Conservation (phyloP, 2,888 invertebrate species). For the Chymomyza fuscimana region DNA sequence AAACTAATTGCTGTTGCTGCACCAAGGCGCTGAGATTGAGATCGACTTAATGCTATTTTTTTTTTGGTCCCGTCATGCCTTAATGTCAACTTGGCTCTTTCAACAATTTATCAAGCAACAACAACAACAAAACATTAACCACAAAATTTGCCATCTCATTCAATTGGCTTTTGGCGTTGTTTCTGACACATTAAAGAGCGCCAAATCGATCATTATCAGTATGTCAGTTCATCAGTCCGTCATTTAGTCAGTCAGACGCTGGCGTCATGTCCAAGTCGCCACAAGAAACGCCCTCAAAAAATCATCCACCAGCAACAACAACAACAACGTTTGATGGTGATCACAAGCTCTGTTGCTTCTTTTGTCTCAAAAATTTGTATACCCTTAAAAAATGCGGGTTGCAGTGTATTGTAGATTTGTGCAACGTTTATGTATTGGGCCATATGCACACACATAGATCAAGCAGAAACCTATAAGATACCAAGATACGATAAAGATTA, state of each 20-base stretch:
- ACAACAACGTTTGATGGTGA: not conserved
- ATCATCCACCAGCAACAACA: not conserved
- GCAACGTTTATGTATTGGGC: no score
- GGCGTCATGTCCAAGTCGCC: constrained; percentile 26
- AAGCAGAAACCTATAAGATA: no score
- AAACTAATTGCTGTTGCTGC: constrained; percentile 49
- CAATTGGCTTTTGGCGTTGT: constrained; percentile 43
- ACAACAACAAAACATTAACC: constrained; percentile 27
- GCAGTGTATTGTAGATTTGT: no score
- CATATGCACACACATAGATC: no score
- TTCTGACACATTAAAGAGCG: constrained; percentile 61
- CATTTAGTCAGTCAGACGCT: constrained; percentile 25
- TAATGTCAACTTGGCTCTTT: not conserved
- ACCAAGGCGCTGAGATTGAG: not conserved
- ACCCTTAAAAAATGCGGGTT: no score
- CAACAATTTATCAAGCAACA: not conserved
- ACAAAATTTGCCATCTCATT: constrained; percentile 36
- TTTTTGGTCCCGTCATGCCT: not conserved
- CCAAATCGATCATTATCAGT: constrained; percentile 63
- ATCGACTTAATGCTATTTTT: not conserved
- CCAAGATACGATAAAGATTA: no score
- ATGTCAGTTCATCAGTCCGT: not conserved
- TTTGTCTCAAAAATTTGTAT: not conserved
- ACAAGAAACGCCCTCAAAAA: constrained; percentile 55
- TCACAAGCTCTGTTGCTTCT: not conserved